These are phyloP conservation scores for Morinoia aosen DNA, from an alignment of 2,888 invertebrate genomes.

Conservation along the genomic window DNA sequence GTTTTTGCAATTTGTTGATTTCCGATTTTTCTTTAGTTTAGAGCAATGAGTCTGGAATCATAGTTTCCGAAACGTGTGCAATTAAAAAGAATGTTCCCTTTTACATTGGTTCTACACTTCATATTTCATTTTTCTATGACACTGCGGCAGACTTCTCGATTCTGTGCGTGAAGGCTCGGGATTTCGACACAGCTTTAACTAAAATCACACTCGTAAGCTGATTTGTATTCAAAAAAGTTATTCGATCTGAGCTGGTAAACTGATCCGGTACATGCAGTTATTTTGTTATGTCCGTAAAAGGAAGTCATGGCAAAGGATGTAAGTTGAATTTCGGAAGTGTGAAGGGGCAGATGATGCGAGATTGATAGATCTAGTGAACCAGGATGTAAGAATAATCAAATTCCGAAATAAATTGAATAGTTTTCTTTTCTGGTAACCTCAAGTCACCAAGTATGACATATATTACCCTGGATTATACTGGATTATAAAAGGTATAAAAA, in stretches of 20 bases:
- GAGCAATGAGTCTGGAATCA: too few relatives aligned
- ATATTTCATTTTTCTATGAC: not conserved
- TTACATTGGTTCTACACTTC: too few relatives aligned
- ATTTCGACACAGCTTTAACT: not conserved
- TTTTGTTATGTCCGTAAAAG: not conserved
- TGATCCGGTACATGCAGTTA: not conserved
- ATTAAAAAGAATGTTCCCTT: too few relatives aligned
- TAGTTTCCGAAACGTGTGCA: too few relatives aligned
- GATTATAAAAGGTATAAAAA: not conserved
- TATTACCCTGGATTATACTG: not conserved
- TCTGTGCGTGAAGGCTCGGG: not conserved
- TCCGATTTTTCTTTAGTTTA: too few relatives aligned
- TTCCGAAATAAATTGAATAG: not conserved
- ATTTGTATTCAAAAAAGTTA: not conserved
- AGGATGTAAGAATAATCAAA: not conserved
- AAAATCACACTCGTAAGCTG: not conserved
- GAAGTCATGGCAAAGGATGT: not conserved
- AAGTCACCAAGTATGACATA: not conserved
- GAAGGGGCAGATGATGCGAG: not conserved
- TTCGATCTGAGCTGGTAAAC: not conserved
- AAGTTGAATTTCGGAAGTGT: not conserved
- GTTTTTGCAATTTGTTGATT: too few relatives aligned
- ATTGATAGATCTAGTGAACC: not conserved
- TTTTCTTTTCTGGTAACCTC: not conserved
- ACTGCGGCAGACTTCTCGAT: not conserved